Percentiles rank a stretch among this genome's conserved stretches.
phyloP scores from a whole-genome alignment of 2,888 invertebrate genomes.

The Baccha elongata region DNA sequence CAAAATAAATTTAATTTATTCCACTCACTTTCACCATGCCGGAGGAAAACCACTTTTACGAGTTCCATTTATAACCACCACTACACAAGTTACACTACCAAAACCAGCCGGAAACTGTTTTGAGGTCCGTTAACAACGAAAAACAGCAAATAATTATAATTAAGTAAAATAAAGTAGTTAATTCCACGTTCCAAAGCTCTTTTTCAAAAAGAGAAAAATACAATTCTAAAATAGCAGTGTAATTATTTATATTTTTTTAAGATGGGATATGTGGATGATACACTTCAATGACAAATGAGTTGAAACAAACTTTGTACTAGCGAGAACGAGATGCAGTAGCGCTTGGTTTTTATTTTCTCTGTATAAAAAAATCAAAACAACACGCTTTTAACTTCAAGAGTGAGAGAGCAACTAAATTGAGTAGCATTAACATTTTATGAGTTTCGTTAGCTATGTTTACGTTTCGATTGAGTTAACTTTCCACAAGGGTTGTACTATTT shows the following conservation, averaged over 20 bases:
- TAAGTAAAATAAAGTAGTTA: conserved; percentile 13
- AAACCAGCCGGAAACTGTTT: conserved; percentile 44
- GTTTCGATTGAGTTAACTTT: conserved; percentile 49
- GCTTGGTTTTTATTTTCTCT: background rate
- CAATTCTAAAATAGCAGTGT: conserved; percentile 24
- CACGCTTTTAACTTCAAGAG: background rate
- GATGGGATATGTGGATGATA: background rate
- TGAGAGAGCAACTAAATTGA: conserved; percentile 11
- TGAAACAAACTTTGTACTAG: conserved; percentile 12
- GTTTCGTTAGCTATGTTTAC: conserved; percentile 19
- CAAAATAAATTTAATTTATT: conserved; percentile 89
- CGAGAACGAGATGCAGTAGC: conserved; percentile 12
- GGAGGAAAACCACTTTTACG: conserved; percentile 83
- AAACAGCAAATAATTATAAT: conserved; percentile 15
- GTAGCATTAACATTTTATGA: conserved; percentile 32
- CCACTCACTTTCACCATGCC: conserved; percentile 90
- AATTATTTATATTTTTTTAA: conserved; percentile 7
- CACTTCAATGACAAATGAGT: background rate
- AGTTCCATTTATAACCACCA: conserved; percentile 74
- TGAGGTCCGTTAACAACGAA: conserved; percentile 31
- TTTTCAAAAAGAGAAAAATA: conserved; percentile 14
- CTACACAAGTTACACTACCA: background rate
- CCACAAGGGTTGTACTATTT: too few relatives aligned
- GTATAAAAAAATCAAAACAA: background rate
- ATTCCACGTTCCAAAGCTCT: too few relatives aligned